Conservation (phyloP, 2,888 invertebrate species). For the Lasioglossum villosulum region DNA sequence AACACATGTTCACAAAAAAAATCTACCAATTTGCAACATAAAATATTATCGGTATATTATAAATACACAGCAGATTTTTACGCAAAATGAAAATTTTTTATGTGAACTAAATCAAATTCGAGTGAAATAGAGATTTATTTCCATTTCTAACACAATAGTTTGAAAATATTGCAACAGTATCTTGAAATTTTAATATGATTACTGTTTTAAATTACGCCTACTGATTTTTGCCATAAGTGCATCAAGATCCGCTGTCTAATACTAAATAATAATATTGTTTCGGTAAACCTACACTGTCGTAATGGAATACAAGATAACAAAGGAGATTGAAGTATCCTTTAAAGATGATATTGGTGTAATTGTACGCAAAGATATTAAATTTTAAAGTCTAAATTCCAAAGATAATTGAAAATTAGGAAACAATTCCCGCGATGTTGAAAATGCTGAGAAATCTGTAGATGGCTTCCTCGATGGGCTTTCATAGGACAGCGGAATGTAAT, state of each 20-base stretch:
- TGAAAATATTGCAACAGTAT: too few relatives aligned
- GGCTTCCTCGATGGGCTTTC: slow-evolving; percentile 21
- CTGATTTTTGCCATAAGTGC: too few relatives aligned
- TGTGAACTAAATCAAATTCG: too few relatives aligned
- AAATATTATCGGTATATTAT: too few relatives aligned
- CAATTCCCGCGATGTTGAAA: not conserved
- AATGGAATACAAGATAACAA: not conserved
- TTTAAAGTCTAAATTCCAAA: not conserved
- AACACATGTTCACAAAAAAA: too few relatives aligned
- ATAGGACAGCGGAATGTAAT: slow-evolving; percentile 62
- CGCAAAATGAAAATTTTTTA: too few relatives aligned
- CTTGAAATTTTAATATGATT: not conserved
- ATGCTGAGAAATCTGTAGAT: not conserved
- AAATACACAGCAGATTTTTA: too few relatives aligned
- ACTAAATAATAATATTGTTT: too few relatives aligned
- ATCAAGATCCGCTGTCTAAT: not conserved
- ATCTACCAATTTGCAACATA: too few relatives aligned
- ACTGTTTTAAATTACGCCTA: too few relatives aligned
- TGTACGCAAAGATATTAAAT: not conserved
- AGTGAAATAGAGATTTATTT: too few relatives aligned
- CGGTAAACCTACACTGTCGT: not conserved
- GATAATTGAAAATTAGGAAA: not conserved
- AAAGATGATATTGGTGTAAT: not conserved
- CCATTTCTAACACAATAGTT: too few relatives aligned
- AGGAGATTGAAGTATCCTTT: not conserved